Percentiles rank a stretch among this genome's conserved stretches.
Evolutionary conservation across 2,888 invertebrate species (phyloP).

Genomic region (Rhyacophila evoluta): DNA sequence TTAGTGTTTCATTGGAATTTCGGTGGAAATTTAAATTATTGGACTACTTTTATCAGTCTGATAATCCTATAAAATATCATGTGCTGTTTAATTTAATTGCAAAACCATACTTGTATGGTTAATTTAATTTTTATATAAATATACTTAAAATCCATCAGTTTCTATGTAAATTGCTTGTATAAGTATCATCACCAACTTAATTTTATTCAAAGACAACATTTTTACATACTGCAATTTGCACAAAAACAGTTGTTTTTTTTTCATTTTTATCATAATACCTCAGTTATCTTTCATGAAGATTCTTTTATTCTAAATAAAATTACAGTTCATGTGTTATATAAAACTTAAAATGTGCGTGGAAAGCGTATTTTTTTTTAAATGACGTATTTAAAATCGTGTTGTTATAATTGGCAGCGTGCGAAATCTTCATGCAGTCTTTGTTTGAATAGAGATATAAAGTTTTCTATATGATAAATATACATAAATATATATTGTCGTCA

Average conservation of each 20-base stretch:
- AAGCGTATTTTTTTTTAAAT: too few species aligned
- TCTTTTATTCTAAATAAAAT: too few species aligned
- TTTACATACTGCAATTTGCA: too few species aligned
- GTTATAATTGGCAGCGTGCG: too few species aligned
- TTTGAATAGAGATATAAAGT: conserved; percentile 35
- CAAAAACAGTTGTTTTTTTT: too few species aligned
- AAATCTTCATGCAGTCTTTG: conserved; percentile 35
- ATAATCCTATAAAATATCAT: conserved; percentile 1
- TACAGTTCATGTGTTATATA: too few species aligned
- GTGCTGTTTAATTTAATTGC: conserved; percentile 42
- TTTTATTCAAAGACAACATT: conserved; percentile 39
- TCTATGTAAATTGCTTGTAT: conserved; percentile 51
- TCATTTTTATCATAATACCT: too few species aligned
- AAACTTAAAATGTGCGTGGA: too few species aligned
- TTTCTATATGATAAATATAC: conserved; percentile 25
- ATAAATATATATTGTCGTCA: conserved; percentile 24
- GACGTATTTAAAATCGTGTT: too few species aligned
- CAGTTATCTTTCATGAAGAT: too few species aligned
- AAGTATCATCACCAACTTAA: conserved; percentile 49
- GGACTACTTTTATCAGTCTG: not conserved
- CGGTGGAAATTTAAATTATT: not conserved
- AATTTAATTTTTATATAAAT: conserved; percentile 48
- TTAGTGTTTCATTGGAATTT: not conserved
- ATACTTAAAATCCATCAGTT: conserved; percentile 42
- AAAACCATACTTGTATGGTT: conserved; percentile 53